phyloP scores from a whole-genome alignment of 2,113 vertebrate species.

The Vulpes lagopus region DNA sequence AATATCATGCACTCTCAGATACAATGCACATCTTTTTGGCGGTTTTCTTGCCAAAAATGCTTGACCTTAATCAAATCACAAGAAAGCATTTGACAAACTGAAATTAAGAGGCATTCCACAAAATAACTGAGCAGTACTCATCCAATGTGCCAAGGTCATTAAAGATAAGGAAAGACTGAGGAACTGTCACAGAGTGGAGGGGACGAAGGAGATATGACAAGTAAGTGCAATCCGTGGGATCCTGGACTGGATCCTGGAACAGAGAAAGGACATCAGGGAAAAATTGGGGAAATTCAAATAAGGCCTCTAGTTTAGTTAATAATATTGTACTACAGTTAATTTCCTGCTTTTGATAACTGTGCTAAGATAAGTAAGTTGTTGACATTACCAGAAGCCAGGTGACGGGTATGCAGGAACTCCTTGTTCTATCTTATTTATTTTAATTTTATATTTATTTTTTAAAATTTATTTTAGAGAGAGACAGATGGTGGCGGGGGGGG shows the following conservation, averaged over 20 bases:
- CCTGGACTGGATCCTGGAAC: neutral
- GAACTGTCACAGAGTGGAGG: neutral
- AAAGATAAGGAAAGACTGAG: conserved; percentile 1
- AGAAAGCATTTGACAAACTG: neutral
- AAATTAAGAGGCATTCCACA: neutral
- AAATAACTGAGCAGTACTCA: neutral
- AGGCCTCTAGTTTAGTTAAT: neutral
- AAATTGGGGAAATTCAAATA: conserved; percentile 14
- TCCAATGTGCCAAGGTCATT: neutral
- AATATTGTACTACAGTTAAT: neutral
- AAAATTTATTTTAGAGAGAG: neutral
- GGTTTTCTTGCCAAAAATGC: neutral
- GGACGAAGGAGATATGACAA: neutral
- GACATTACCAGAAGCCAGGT: neutral
- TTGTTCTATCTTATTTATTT: neutral
- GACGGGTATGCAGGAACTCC: neutral
- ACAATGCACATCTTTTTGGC: neutral
- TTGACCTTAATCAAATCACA: neutral
- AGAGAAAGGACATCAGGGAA: neutral
- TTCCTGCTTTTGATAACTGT: conserved; percentile 50
- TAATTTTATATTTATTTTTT: neutral
- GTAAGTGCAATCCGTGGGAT: neutral
- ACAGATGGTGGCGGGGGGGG: too few species aligned
- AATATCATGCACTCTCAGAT: neutral
- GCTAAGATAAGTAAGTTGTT: conserved; percentile 16